These are phyloP conservation scores for Toxotes chatareus DNA, from an alignment of 2,113 vertebrate species.

Conservation along the genomic window DNA sequence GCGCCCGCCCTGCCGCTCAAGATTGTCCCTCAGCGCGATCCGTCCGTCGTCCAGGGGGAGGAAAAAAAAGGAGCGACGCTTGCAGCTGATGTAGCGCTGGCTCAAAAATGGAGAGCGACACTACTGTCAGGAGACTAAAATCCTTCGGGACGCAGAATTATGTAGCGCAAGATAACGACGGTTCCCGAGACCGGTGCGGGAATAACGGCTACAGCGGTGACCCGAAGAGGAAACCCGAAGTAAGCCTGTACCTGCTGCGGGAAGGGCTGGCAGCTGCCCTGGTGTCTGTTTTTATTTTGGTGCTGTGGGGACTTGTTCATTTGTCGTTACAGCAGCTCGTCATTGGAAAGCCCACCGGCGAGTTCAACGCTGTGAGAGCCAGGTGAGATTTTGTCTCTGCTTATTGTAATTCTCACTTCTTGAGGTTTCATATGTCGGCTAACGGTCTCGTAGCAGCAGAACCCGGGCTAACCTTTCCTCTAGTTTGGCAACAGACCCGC, in stretches of 20 bases:
- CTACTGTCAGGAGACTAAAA: constrained; percentile 81
- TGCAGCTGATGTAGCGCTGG: constrained; percentile 62
- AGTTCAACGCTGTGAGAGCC: constrained; percentile 82
- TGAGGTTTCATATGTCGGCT: background rate
- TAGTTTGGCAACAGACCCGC: constrained; percentile 57
- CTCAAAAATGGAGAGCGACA: constrained; percentile 84
- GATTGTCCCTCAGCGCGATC: constrained; percentile 78
- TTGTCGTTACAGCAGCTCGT: constrained; percentile 84
- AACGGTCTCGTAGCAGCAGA: background rate
- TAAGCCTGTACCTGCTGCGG: constrained; percentile 73
- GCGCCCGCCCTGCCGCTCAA: background rate
- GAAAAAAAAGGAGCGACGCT: constrained; percentile 34
- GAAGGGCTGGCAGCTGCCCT: constrained; percentile 78
- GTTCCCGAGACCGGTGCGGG: constrained; percentile 34
- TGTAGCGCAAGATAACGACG: constrained; percentile 26
- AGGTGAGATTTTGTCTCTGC: constrained; percentile 69
- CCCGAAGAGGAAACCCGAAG: constrained; percentile 77
- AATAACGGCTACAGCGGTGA: constrained; percentile 71
- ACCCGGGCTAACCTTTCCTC: constrained; percentile 60
- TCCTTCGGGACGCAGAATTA: constrained; percentile 50
- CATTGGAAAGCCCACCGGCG: constrained; percentile 76
- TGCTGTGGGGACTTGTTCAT: constrained; percentile 84
- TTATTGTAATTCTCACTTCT: no score
- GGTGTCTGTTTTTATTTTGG: constrained; percentile 79
- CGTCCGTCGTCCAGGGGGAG: constrained; percentile 47